Evolutionary conservation across 1,140 invertebrate genomes (phyloP).

Genomic region (Drosophila sproati): DNA sequence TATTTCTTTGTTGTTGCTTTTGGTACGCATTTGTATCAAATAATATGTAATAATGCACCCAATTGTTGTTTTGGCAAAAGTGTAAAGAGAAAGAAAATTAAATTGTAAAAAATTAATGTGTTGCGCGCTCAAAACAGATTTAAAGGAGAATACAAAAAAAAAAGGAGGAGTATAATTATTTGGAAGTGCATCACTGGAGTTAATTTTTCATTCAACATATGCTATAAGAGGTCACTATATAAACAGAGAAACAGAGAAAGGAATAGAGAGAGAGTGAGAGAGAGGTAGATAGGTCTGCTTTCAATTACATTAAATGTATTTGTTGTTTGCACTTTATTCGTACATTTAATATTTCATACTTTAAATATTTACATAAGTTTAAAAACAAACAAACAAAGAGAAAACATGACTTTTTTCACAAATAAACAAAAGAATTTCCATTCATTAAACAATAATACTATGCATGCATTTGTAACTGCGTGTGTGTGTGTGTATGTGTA

Average conservation of each 20-base stretch:
- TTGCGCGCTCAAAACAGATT: no score
- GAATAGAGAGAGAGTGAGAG: neutral
- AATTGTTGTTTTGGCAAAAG: no score
- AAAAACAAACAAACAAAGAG: slow-evolving; percentile 78
- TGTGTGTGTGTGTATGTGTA: slow-evolving; percentile 35
- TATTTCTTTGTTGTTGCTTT: no score
- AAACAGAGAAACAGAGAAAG: neutral
- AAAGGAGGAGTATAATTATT: neutral
- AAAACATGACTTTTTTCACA: slow-evolving; percentile 81
- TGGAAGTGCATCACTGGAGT: neutral
- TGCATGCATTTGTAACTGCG: slow-evolving; percentile 72
- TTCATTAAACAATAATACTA: slow-evolving; percentile 83
- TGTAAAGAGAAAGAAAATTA: no score
- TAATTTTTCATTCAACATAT: neutral
- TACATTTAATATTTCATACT: slow-evolving; percentile 83
- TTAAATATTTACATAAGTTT: slow-evolving; percentile 84
- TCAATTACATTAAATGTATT: slow-evolving; percentile 81
- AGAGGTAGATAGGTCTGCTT: slow-evolving; percentile 28
- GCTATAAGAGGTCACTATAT: neutral
- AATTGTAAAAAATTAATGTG: neutral
- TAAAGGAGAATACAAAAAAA: neutral
- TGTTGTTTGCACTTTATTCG: slow-evolving; percentile 83
- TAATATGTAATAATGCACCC: no score
- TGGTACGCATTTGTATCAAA: no score
- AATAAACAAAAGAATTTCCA: slow-evolving; percentile 82